Evolutionary conservation across 2,113 vertebrate genomes (phyloP).

Genomic region (Phaethon lepturus): DNA sequence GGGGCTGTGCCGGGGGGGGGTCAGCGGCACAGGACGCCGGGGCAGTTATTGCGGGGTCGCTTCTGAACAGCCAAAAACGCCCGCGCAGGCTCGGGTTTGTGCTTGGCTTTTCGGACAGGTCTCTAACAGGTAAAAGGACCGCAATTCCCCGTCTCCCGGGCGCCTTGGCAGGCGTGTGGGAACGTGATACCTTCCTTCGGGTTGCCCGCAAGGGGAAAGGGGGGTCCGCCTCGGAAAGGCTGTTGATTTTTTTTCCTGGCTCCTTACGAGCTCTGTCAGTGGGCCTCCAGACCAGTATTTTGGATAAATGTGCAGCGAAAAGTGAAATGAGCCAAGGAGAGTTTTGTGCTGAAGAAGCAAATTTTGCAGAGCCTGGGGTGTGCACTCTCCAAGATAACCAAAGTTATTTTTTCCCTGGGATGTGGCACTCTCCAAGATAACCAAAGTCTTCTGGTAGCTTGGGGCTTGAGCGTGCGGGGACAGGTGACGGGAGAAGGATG

Average conservation of each 20-base stretch:
- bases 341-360: not conserved
- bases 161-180: not conserved
- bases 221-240: not conserved
- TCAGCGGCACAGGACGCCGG: not conserved
- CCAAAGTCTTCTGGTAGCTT: not conserved
- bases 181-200: not conserved
- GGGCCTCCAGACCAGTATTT: not conserved
- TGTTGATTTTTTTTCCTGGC: not conserved
- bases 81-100: not conserved
- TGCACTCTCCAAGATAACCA: not conserved
- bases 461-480: too few relatives aligned
- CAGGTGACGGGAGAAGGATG: not conserved
- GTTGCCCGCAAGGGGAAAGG: not conserved
- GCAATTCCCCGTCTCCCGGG: not conserved
- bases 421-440: not conserved
- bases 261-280: rapidly evolving
- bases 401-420: not conserved
- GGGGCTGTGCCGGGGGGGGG: not conserved
- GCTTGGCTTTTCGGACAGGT: not conserved
- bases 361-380: not conserved
- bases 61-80: not conserved
- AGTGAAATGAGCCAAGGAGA: not conserved
- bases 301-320: not conserved
- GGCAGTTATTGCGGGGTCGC: rapidly evolving
- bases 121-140: not conserved